Conservation (phyloP, 2,113 vertebrate genomes). For the Hystrix brachyura region DNA sequence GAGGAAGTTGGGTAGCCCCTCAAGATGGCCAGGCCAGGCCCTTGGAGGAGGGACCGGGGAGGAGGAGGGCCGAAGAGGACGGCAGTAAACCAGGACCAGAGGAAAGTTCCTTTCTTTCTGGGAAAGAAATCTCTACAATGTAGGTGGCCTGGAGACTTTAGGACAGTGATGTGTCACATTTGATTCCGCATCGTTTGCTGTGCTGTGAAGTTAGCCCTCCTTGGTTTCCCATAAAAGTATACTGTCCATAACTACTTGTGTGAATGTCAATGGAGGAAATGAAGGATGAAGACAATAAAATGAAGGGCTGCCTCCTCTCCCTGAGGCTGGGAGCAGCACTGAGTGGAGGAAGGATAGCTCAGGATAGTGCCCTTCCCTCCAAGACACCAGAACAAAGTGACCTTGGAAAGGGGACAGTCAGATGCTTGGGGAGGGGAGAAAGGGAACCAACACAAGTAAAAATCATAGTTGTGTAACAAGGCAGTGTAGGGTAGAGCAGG, state of each 20-base stretch:
- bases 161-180: background rate
- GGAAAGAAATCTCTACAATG: background rate
- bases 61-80: background rate
- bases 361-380: background rate
- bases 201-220: background rate
- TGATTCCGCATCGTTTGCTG: background rate
- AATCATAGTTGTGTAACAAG: background rate
- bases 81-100: background rate
- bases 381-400: background rate
- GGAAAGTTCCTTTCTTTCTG: background rate
- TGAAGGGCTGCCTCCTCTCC: background rate
- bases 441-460: background rate
- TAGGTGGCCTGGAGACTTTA: background rate
- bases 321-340: background rate
- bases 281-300: background rate
- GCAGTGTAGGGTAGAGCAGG: background rate
- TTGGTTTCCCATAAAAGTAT: constrained; percentile 4
- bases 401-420: background rate
- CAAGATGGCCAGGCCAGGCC: background rate
- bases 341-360: background rate
- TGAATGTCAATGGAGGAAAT: background rate
- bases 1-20: background rate
- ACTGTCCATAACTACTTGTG: background rate
- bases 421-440: background rate
- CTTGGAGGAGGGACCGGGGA: background rate